These are phyloP conservation scores for Taeniopygia guttata DNA, from an alignment of 2,797 vertebrate species.

Conservation along the genomic window DNA sequence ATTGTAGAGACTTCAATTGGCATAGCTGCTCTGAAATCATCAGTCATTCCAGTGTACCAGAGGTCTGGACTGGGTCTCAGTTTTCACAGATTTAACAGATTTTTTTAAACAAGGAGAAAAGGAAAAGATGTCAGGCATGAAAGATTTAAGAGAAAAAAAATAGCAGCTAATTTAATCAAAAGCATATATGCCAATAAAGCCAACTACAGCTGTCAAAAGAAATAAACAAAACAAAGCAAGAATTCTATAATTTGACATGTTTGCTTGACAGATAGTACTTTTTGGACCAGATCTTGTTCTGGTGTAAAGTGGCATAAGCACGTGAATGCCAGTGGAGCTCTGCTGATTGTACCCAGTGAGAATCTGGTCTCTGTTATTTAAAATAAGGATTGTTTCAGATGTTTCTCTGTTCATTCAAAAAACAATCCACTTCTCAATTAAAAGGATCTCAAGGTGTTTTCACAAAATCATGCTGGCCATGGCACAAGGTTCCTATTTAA, in stretches of 20 bases:
- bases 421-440: not conserved
- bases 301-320: not conserved
- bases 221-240: conserved; percentile 32
- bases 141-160: conserved; percentile 36
- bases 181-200: conserved; percentile 8
- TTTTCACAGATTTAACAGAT: conserved; percentile 9
- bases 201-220: conserved; percentile 20
- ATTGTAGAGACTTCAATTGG: conserved; percentile 3
- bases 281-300: not conserved
- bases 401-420: not conserved
- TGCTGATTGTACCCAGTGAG: not conserved
- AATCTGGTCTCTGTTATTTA: conserved; percentile 2
- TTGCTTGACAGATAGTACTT: not conserved
- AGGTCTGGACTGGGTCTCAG: not conserved
- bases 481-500: conserved; percentile 29
- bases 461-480: not conserved
- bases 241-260: conserved; percentile 9
- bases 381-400: not conserved
- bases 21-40: not conserved
- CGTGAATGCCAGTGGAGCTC: not conserved
- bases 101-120: not conserved
- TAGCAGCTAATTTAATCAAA: not conserved
- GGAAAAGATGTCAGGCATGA: not conserved
- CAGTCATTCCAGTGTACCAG: conserved; percentile 6
- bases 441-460: conserved; percentile 12